These are phyloP conservation scores for Cantharis flavilabris DNA, from an alignment of 2,888 invertebrate species.

Conservation along the genomic window DNA sequence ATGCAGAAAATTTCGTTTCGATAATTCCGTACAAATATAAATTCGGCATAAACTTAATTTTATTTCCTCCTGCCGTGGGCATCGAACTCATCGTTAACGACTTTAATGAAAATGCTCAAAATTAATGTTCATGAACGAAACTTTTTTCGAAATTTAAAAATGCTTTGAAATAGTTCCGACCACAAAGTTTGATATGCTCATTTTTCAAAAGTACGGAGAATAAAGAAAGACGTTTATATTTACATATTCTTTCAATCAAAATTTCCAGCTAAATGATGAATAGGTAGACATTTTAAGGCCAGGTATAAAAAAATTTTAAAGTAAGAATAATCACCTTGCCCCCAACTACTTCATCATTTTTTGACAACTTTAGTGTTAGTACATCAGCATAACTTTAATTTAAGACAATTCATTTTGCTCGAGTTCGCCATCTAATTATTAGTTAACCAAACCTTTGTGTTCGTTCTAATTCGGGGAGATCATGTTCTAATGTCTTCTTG, in stretches of 20 bases:
- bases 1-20: constrained; percentile 17
- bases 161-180: neutral
- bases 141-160: neutral
- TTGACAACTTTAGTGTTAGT: neutral
- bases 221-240: neutral
- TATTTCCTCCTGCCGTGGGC: constrained; percentile 4
- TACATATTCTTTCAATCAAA: neutral
- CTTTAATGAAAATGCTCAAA: constrained; percentile 8
- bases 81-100: constrained; percentile 13
- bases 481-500: neutral
- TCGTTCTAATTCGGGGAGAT: neutral
- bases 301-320: constrained; percentile 4
- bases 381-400: neutral
- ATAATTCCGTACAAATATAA: constrained; percentile 12
- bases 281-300: neutral
- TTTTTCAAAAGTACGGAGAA: neutral
- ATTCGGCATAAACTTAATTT: constrained; percentile 6
- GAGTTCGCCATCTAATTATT: neutral
- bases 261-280: neutral
- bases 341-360: constrained; percentile 4
- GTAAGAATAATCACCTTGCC: neutral
- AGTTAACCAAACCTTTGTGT: neutral
- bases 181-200: neutral
- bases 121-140: neutral
- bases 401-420: neutral